phyloP scores from a whole-genome alignment of 2,888 invertebrate species.

The Sesia apiformis region DNA sequence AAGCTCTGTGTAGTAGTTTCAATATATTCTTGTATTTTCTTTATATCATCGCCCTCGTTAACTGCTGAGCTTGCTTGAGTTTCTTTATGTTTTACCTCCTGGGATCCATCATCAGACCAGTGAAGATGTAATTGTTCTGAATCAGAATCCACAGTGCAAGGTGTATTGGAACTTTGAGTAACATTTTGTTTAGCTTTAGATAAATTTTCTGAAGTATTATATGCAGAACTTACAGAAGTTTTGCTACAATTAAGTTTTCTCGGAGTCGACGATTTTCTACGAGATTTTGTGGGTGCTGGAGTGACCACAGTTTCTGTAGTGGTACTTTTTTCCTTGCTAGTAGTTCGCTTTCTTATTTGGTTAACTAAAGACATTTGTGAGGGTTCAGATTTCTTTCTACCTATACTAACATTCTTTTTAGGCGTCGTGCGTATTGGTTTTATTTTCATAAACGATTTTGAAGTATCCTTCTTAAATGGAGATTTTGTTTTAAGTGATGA shows the following conservation, averaged over 20 bases:
- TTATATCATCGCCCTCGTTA: slow-evolving; percentile 49
- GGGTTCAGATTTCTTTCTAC: slow-evolving; percentile 13
- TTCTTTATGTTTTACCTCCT: slow-evolving; percentile 35
- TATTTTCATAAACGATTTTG: slow-evolving; percentile 52
- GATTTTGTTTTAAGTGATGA: slow-evolving; percentile 19
- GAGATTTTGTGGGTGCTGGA: slow-evolving; percentile 48
- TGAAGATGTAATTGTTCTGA: slow-evolving; percentile 41
- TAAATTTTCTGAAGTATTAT: slow-evolving; percentile 32
- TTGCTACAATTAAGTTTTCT: slow-evolving; percentile 58
- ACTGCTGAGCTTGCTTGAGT: slow-evolving; percentile 7
- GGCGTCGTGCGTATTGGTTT: slow-evolving; percentile 50
- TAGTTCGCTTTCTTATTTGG: slow-evolving; percentile 8
- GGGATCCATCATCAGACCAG: slow-evolving; percentile 61
- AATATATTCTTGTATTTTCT: slow-evolving; percentile 55
- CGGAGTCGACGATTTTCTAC: slow-evolving; percentile 66
- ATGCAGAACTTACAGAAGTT: slow-evolving; percentile 39
- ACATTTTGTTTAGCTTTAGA: slow-evolving; percentile 15
- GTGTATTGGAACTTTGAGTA: slow-evolving; percentile 12
- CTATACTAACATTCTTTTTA: slow-evolving; percentile 23
- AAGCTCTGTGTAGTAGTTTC: slow-evolving; percentile 21
- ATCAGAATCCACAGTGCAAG: slow-evolving; percentile 37
- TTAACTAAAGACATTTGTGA: slow-evolving; percentile 12
- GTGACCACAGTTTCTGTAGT: slow-evolving; percentile 14
- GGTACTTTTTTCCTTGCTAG: slow-evolving; percentile 29
- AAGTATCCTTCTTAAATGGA: slow-evolving; percentile 35